Percentiles rank a stretch among this genome's conserved stretches.
Evolutionary conservation across 2,113 vertebrate genomes (phyloP).

Genomic region (Eublepharis macularius): DNA sequence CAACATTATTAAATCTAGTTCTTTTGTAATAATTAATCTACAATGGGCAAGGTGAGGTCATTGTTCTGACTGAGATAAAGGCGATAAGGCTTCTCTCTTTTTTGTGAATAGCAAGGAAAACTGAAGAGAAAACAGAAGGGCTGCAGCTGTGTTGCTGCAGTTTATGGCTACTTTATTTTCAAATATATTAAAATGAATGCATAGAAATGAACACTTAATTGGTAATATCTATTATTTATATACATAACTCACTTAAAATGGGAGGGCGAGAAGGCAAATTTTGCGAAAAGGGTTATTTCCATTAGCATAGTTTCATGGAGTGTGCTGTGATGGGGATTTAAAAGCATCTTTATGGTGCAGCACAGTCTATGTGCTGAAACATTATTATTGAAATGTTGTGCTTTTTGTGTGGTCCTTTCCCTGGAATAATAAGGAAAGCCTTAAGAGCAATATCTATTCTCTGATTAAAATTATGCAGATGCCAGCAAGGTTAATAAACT

Average conservation of each 20-base stretch:
- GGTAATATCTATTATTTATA: slow-evolving; percentile 83
- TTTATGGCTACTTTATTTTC: slow-evolving; percentile 79
- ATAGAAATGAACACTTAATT: slow-evolving; percentile 78
- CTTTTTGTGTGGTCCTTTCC: slow-evolving; percentile 60
- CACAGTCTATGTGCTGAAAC: slow-evolving; percentile 62
- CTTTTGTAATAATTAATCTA: slow-evolving; percentile 73
- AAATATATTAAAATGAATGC: slow-evolving; percentile 75
- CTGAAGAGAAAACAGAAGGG: slow-evolving; percentile 68
- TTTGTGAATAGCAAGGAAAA: slow-evolving; percentile 70
- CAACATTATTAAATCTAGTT: slow-evolving; percentile 52
- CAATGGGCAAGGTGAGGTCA: slow-evolving; percentile 65
- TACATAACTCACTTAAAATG: slow-evolving; percentile 73
- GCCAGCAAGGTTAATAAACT: slow-evolving; percentile 52
- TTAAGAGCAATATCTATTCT: slow-evolving; percentile 53
- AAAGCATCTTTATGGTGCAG: slow-evolving; percentile 77
- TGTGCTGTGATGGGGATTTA: slow-evolving; percentile 81
- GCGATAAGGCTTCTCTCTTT: slow-evolving; percentile 30
- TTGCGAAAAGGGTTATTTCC: slow-evolving; percentile 73
- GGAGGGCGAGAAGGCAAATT: slow-evolving; percentile 69
- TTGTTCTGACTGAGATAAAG: slow-evolving; percentile 72
- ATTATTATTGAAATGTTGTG: slow-evolving; percentile 73
- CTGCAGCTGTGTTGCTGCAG: slow-evolving; percentile 62
- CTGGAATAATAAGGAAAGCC: slow-evolving; percentile 49
- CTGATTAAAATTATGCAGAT: slow-evolving; percentile 54
- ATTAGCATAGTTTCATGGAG: slow-evolving; percentile 81